Evolutionary conservation across 2,797 vertebrate genomes (phyloP).

Genomic region (Borostomias antarcticus): DNA sequence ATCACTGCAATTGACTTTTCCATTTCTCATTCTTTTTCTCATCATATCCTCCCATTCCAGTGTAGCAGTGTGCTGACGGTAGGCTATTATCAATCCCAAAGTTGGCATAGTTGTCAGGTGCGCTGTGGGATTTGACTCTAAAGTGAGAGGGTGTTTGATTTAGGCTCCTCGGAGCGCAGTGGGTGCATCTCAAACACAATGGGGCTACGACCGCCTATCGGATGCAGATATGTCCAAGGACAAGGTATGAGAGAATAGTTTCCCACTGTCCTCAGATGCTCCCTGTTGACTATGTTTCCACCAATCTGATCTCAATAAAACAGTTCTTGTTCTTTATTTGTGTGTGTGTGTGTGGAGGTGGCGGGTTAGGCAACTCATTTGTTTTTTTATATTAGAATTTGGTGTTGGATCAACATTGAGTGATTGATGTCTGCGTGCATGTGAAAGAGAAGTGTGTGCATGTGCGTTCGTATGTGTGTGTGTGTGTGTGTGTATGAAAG

Average conservation of each 20-base stretch:
- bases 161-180: slow-evolving; percentile 10
- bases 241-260: not conserved
- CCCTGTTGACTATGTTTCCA: too few species aligned
- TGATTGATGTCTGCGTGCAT: not conserved
- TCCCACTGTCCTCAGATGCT: too few species aligned
- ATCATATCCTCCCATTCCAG: not conserved
- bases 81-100: slow-evolving; percentile 27
- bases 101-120: not conserved
- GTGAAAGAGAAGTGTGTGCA: not conserved
- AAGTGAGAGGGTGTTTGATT: slow-evolving; percentile 34
- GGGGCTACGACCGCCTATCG: not conserved
- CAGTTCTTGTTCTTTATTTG: too few species aligned
- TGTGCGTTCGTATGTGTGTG: too few species aligned
- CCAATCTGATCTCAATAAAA: too few species aligned
- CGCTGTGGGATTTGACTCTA: slow-evolving; percentile 20
- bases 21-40: not conserved
- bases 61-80: not conserved
- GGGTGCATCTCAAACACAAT: not conserved
- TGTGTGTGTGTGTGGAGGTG: too few species aligned
- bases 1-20: not conserved
- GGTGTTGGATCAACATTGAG: too few species aligned
- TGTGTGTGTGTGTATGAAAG: not conserved
- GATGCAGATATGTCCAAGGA: not conserved
- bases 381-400: too few species aligned
- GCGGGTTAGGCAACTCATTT: too few species aligned